Evolutionary conservation across 2,888 invertebrate species (phyloP).

Genomic region (Drosophila colorata): DNA sequence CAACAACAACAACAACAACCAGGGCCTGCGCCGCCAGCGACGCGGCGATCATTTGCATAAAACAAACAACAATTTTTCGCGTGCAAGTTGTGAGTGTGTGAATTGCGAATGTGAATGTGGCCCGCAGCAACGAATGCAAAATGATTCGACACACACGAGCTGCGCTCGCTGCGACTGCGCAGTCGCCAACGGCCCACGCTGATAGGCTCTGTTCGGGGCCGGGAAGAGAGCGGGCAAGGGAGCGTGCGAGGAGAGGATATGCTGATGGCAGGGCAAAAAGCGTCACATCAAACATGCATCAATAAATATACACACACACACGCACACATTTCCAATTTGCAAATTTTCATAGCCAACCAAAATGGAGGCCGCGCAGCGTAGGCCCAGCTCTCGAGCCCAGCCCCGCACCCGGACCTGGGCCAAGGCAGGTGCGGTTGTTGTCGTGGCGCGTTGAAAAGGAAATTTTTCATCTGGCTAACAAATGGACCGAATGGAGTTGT

Average conservation of each 20-base stretch:
- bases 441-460: slow-evolving; percentile 72
- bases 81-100: slow-evolving; percentile 34
- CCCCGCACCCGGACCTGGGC: not conserved
- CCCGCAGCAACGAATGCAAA: slow-evolving; percentile 68
- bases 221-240: slow-evolving; percentile 14
- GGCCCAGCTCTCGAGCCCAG: slow-evolving; percentile 4
- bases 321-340: slow-evolving; percentile 71
- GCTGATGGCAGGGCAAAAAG: slow-evolving; percentile 47
- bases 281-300: slow-evolving; percentile 80
- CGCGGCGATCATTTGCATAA: slow-evolving; percentile 74
- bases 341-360: slow-evolving; percentile 67
- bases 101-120: slow-evolving; percentile 59
- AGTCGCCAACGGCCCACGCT: slow-evolving; percentile 48
- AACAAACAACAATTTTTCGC: slow-evolving; percentile 72
- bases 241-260: not conserved
- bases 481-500: slow-evolving; percentile 62
- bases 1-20: slow-evolving; percentile 5
- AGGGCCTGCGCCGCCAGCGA: slow-evolving; percentile 45
- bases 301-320: slow-evolving; percentile 54
- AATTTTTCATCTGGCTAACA: slow-evolving; percentile 74
- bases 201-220: slow-evolving; percentile 7
- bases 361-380: slow-evolving; percentile 41
- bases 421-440: slow-evolving; percentile 65
- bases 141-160: slow-evolving; percentile 66
- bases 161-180: slow-evolving; percentile 23